Evolutionary conservation across 2,113 vertebrate genomes (phyloP), one percentile per base, ranked within the genome.

Genomic region (Gymnobelideus leadbeateri): DNA sequence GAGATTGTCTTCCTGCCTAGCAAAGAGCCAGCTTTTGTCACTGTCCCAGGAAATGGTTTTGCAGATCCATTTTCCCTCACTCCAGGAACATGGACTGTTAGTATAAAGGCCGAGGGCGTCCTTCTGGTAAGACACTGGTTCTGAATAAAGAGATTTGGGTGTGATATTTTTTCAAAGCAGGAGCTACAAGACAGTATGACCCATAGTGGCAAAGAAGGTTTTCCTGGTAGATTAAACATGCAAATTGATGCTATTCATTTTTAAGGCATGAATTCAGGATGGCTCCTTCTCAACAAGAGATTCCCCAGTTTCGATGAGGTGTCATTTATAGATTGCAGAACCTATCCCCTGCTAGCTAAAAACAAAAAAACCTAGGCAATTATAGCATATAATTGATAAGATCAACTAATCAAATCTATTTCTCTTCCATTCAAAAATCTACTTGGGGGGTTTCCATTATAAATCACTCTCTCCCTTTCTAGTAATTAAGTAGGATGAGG

Each of bases 1-100:
- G 99, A 99, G 53, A 98, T 99, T 96, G 97, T 99, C 97, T 99
- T 99, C 97, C 99, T 98, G 28, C 97, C 98, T 0, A 99, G 99
- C 96, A 98, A 97, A 68, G 98, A 98, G 53, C 99, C 99, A 25
- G 98, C 99, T 91, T 99, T 99, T 97, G 97, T 99, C 95, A 99
- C 99, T 0, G 97, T 99, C 97, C 99, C 99, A 5, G 99, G 99
- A 97, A 99, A 98, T 55, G 98, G 98, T 95, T 99, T 99, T 55
- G 97, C 98, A 92, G 98, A 99, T 50, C 97, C 99, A 0, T 99
- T 99, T 98, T 98, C 96, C 3, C 96, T 99, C 97, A 96, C 89
- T 50, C 98, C 99, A 91, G 99, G 99, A 92, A 99, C 28, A 0
- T 99, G 99, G 99, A 98, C 98, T 90, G 97, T 99, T 98, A 99